Evolutionary conservation across 2,888 invertebrate species (phyloP).

Genomic region (Ichneumoninae sp.): DNA sequence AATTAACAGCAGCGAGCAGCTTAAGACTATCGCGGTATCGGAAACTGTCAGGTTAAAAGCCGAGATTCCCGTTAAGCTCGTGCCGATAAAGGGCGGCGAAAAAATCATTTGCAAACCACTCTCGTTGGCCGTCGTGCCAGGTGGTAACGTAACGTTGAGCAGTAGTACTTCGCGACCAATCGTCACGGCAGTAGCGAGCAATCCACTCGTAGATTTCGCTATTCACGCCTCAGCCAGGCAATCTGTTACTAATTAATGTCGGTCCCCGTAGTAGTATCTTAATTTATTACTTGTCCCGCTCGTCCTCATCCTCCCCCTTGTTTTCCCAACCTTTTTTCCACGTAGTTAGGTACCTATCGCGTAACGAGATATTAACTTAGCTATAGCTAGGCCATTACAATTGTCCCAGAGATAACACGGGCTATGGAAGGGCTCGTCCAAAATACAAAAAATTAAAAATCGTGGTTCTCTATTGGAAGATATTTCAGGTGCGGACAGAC

Average conservation of each 20-base stretch:
- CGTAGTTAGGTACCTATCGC: conserved; percentile 65
- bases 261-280: conserved; percentile 77
- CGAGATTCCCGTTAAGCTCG: conserved; percentile 73
- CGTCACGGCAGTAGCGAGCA: conserved; percentile 73
- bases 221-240: conserved; percentile 81
- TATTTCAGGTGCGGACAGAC: not conserved
- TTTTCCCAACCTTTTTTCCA: conserved; percentile 25
- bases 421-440: conserved; percentile 77
- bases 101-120: conserved; percentile 80
- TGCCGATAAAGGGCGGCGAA: conserved; percentile 74
- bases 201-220: conserved; percentile 81
- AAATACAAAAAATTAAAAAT: conserved; percentile 50
- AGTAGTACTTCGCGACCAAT: conserved; percentile 74
- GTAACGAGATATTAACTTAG: conserved; percentile 54
- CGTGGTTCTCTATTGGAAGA: not conserved
- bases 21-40: conserved; percentile 75
- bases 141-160: conserved; percentile 74
- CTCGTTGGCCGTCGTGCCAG: conserved; percentile 71
- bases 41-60: conserved; percentile 79
- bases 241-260: conserved; percentile 81
- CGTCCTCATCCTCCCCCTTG: conserved; percentile 45
- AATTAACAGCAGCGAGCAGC: conserved; percentile 70
- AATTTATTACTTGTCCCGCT: conserved; percentile 79
- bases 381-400: conserved; percentile 30
- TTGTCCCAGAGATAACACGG: conserved; percentile 74